phyloP scores from a whole-genome alignment of 2,888 invertebrate species.

The Oscheius sp. region DNA sequence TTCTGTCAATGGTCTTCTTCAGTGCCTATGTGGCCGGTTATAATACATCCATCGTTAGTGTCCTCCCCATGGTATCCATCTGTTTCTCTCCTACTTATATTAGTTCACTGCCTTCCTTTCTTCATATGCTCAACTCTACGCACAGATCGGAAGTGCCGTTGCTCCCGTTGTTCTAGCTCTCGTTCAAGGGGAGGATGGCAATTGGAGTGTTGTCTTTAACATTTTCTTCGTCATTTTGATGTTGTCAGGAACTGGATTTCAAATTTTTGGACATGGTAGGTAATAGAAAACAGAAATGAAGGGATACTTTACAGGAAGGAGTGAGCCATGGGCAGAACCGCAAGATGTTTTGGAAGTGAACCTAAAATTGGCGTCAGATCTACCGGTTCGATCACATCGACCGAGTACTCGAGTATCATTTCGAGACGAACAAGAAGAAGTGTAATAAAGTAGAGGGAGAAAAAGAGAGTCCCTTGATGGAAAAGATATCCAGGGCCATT shows the following conservation, averaged over 20 bases:
- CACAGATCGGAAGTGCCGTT: slow-evolving; percentile 55
- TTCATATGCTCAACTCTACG: slow-evolving; percentile 62
- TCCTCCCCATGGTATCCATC: slow-evolving; percentile 63
- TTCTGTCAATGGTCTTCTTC: slow-evolving; percentile 56
- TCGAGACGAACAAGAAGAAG: slow-evolving; percentile 16
- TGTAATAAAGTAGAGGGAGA: too few relatives aligned
- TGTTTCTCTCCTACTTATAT: too few relatives aligned
- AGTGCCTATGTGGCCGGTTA: slow-evolving; percentile 66
- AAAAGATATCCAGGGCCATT: too few relatives aligned
- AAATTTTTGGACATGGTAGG: slow-evolving; percentile 60
- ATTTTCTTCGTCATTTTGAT: slow-evolving; percentile 57
- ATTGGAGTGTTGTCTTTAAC: slow-evolving; percentile 61
- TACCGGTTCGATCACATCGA: neutral
- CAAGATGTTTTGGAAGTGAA: slow-evolving; percentile 12
- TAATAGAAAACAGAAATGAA: neutral
- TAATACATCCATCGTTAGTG: slow-evolving; percentile 62
- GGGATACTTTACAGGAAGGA: slow-evolving; percentile 5
- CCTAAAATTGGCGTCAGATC: neutral
- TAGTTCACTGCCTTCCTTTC: slow-evolving; percentile 65
- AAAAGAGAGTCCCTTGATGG: too few relatives aligned
- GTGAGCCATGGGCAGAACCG: slow-evolving; percentile 13
- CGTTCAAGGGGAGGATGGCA: slow-evolving; percentile 47
- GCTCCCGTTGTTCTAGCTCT: slow-evolving; percentile 61
- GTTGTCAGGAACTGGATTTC: slow-evolving; percentile 59
- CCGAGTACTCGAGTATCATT: slow-evolving; percentile 20